A percentile compares a stretch with the other conserved stretches of the same genome.
phyloP scores from a whole-genome alignment of 2,113 vertebrate genomes.

The Scomber colias region DNA sequence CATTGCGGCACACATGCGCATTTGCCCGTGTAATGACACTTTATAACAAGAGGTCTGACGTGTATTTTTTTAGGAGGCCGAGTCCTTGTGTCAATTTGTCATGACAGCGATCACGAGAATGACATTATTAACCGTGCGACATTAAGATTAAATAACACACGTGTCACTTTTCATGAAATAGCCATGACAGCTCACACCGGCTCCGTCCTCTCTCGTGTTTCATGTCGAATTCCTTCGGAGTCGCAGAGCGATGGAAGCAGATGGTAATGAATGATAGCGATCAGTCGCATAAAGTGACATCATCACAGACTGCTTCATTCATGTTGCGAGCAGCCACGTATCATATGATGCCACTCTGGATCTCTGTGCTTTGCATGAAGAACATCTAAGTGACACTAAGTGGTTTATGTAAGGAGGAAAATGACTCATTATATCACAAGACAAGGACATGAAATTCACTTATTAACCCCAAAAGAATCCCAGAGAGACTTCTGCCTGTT shows the following conservation, averaged over 20 bases:
- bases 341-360: slow-evolving; percentile 20
- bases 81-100: background rate
- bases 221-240: background rate
- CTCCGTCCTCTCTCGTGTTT: slow-evolving; percentile 21
- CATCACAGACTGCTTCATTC: slow-evolving; percentile 6
- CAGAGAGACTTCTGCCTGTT: slow-evolving; percentile 11
- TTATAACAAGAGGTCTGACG: background rate
- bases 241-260: background rate
- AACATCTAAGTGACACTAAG: slow-evolving; percentile 30
- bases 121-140: slow-evolving; percentile 3
- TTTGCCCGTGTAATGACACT: background rate
- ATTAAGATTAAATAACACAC: slow-evolving; percentile 19
- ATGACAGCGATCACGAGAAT: slow-evolving; percentile 4
- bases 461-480: slow-evolving; percentile 1
- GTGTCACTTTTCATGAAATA: slow-evolving; percentile 20
- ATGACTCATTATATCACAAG: slow-evolving; percentile 45
- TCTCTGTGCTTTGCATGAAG: slow-evolving; percentile 13
- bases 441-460: slow-evolving; percentile 35
- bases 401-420: slow-evolving; percentile 34
- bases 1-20: too few species aligned
- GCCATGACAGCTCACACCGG: slow-evolving; percentile 2
- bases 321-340: background rate
- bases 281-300: slow-evolving; percentile 17
- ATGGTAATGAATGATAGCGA: background rate
- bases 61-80: background rate